Evolutionary conservation across 2,888 invertebrate species (phyloP), one percentile per base, ranked within the genome.

Genomic region (Leptogaster cylindrica): DNA sequence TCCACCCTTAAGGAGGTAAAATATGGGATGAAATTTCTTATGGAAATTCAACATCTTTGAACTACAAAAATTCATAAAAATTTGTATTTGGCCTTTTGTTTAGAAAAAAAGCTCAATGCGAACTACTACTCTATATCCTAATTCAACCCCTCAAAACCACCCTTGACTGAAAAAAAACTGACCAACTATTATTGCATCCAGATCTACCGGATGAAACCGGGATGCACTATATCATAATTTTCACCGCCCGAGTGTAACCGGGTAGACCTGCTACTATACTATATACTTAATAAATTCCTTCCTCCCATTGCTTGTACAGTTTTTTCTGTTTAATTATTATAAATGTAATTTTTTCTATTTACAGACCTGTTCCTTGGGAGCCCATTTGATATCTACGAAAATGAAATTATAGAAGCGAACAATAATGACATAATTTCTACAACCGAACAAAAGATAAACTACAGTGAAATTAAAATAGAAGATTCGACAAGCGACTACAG

Each of bases 401-500:
- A 10, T 23, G 44, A 31, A 31, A 31, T 66, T 14, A 46, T 66
- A 12, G 65, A 66, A 41, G 55, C 28, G 7, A 66, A 71, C 65
- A 72, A 72, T 63, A 76, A 76, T n/a, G 64, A 72, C 7, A 18
- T 25, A 12, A 46, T 20, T 16, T 46, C 10, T 16, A 12, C 48
- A 8, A 8, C 48, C 7, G 27, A 39, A 8, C 36, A 36, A 8
- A 65, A 33, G 27, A n/a, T 25, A 8, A 39, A 39, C 4, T 65
- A 39, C n/a, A 27, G 50, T 16, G 28, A 41, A n/a, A 48, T 50
- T 28, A 23, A 65, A 61, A 65, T 68, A 41, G 65, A 68, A 16
- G 68, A 68, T 7, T 10, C 36, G 7, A 20, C 10, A 5, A 74
- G 72, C 12, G 73, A 76, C 12, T 75, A 75, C 51, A 76, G 76